Conservation (phyloP, 2,888 invertebrate species). For the Tupiocoris notatus region DNA sequence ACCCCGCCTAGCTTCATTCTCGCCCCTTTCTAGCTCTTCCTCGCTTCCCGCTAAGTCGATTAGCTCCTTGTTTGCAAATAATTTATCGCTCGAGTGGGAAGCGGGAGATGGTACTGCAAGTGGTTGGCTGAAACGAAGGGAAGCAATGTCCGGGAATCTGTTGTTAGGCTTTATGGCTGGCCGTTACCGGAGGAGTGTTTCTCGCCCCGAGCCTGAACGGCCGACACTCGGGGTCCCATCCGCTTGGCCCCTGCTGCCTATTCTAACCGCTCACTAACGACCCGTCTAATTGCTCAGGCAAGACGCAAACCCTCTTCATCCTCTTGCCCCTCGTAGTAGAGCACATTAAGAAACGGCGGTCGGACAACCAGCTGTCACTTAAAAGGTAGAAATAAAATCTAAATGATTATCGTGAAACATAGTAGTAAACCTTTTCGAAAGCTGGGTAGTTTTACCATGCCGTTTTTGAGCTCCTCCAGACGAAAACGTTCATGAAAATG, state of each 20-base stretch:
- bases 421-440: no score
- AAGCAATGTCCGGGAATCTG: slow-evolving; percentile 13
- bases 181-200: slow-evolving; percentile 7
- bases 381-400: neutral
- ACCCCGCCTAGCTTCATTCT: no score
- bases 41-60: slow-evolving; percentile 17
- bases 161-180: slow-evolving; percentile 13
- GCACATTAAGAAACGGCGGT: neutral
- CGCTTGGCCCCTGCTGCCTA: slow-evolving; percentile 2
- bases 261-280: slow-evolving; percentile 21
- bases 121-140: no score
- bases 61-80: slow-evolving; percentile 29
- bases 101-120: no score
- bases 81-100: slow-evolving; percentile 15
- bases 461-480: no score
- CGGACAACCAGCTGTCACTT: neutral
- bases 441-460: no score
- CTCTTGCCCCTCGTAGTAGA: neutral
- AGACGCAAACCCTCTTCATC: neutral
- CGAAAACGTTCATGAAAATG: no score
- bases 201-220: neutral
- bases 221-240: neutral
- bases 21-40: neutral
- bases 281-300: slow-evolving; percentile 21
- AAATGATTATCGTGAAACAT: neutral